Conservation (phyloP, 2,888 invertebrate genomes). For the Tachina fera region DNA sequence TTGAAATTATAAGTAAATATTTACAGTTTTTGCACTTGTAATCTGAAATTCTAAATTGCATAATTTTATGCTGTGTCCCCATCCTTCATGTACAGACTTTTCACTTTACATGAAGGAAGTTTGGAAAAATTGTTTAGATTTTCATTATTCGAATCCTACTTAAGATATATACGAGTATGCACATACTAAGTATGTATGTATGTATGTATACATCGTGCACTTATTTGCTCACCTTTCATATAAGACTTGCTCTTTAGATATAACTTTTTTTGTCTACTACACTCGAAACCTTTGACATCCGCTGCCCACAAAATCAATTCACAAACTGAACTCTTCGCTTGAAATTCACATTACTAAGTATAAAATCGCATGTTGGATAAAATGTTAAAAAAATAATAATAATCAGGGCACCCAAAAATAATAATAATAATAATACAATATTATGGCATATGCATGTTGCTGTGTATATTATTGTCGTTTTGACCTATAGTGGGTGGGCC, state of each 20-base stretch:
- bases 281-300: slow-evolving; percentile 77
- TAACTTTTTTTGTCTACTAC: slow-evolving; percentile 55
- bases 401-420: background rate
- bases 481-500: no score
- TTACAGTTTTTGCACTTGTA: background rate
- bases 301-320: slow-evolving; percentile 82
- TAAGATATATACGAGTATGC: background rate
- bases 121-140: background rate
- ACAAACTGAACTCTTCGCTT: slow-evolving; percentile 81
- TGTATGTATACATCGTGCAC: background rate
- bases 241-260: background rate
- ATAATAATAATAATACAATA: no score
- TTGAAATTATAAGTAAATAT: background rate
- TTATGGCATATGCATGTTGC: fast-evolving
- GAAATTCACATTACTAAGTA: slow-evolving; percentile 81
- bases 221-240: slow-evolving; percentile 10
- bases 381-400: slow-evolving; percentile 26
- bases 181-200: background rate
- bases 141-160: background rate
- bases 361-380: slow-evolving; percentile 73
- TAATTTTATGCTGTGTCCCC: background rate
- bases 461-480: no score
- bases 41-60: slow-evolving; percentile 6
- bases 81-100: background rate
- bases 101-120: background rate